A percentile compares a stretch with the other conserved stretches of the same genome.
These are phyloP conservation scores for Exocentrus adspersus DNA, from an alignment of 2,888 invertebrate species.

Conservation along the genomic window DNA sequence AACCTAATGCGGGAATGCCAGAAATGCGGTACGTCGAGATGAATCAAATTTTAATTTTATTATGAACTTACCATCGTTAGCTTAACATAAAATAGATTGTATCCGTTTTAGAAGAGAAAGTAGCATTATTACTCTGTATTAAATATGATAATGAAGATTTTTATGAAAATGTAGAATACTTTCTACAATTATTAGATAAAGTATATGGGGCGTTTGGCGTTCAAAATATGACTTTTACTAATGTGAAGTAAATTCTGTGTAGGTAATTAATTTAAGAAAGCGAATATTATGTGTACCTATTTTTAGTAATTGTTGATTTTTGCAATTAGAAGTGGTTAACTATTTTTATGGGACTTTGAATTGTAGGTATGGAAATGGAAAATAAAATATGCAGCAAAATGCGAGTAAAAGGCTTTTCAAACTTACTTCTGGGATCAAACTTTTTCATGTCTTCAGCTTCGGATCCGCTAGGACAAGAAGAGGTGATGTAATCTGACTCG, in stretches of 20 bases:
- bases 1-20: background rate
- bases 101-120: conserved; percentile 17
- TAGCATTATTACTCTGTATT: background rate
- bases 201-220: no score
- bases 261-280: no score
- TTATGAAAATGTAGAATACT: background rate
- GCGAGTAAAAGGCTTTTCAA: background rate
- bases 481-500: conserved; percentile 60
- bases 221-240: no score
- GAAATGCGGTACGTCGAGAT: background rate
- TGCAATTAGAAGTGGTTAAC: background rate
- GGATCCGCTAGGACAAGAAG: conserved; percentile 67
- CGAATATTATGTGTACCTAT: no score
- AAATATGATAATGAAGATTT: conserved; percentile 6
- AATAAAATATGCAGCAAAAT: no score
- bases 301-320: no score
- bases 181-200: conserved; percentile 7
- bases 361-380: no score
- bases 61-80: background rate
- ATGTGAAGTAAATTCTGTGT: no score
- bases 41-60: background rate
- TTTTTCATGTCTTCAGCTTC: conserved; percentile 65
- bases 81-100: background rate
- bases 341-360: background rate
- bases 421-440: conserved; percentile 59